Conservation (phyloP, 23 tunicate species). For the Halocynthia roretzi region DNA sequence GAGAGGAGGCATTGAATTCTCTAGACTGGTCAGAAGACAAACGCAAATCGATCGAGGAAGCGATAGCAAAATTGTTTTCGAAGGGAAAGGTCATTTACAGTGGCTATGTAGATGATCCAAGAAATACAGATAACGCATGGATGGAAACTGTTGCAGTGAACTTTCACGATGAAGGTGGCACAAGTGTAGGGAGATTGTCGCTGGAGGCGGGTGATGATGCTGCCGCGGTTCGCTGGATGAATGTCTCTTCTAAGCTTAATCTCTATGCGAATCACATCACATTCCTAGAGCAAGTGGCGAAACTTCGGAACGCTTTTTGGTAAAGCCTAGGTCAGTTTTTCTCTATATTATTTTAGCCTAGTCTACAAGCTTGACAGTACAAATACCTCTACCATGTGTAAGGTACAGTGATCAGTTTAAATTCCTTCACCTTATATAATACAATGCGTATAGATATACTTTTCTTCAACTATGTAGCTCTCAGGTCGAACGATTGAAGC, state of each 20-base stretch:
- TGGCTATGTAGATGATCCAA: constrained; percentile 89
- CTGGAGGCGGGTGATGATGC: constrained; percentile 96
- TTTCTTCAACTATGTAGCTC: too few species aligned
- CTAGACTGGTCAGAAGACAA: constrained; percentile 38
- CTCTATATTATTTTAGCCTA: too few species aligned
- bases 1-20: constrained; percentile 86
- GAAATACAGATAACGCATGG: constrained; percentile 98
- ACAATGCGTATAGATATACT: too few species aligned
- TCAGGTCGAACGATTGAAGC: too few species aligned
- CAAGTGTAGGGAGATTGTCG: constrained; percentile 50
- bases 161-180: constrained; percentile 87
- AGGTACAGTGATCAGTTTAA: too few species aligned
- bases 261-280: constrained; percentile 65
- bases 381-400: too few species aligned
- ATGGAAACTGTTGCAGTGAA: constrained; percentile 94
- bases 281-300: constrained; percentile 47
- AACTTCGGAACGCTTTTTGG: constrained; percentile 73
- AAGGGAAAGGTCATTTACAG: constrained; percentile 50
- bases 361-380: too few species aligned
- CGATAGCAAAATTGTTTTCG: constrained; percentile 40
- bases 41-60: constrained; percentile 19
- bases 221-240: constrained; percentile 79
- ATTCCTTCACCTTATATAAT: too few species aligned
- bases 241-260: constrained; percentile 26
- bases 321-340: background rate